phyloP scores from a whole-genome alignment of 1,140 invertebrate genomes.

The Pissodes strobi region DNA sequence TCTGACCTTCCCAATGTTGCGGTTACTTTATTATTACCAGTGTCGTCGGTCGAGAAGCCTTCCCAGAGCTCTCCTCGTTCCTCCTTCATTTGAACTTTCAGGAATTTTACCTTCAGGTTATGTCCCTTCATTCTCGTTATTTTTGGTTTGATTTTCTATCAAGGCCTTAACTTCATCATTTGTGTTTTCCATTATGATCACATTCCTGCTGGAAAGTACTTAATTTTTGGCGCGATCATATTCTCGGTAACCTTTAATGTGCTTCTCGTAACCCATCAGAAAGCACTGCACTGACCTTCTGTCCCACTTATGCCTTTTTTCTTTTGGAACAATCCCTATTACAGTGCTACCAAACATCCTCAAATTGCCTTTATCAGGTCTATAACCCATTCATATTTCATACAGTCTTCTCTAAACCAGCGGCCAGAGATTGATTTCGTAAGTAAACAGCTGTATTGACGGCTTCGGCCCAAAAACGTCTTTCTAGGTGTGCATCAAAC shows the following conservation, averaged over 20 bases:
- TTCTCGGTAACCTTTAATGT: slow-evolving; percentile 39
- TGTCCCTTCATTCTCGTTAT: no score
- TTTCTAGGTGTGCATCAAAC: slow-evolving; percentile 50
- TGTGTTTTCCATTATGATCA: no score
- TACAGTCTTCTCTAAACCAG: slow-evolving; percentile 34
- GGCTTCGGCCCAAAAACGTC: slow-evolving; percentile 51
- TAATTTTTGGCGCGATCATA: slow-evolving; percentile 42
- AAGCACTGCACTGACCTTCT: slow-evolving; percentile 42
- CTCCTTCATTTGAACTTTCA: no score
- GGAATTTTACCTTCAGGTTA: no score
- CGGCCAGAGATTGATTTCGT: slow-evolving; percentile 46
- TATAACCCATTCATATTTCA: no score
- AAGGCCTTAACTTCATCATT: no score
- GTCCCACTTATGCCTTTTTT: slow-evolving; percentile 42
- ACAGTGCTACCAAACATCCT: slow-evolving; percentile 46
- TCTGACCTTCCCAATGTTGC: no score
- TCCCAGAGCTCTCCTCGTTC: no score
- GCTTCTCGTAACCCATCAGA: slow-evolving; percentile 38
- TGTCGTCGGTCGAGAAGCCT: no score
- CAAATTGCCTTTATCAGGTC: slow-evolving; percentile 45
- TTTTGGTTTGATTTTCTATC: no score
- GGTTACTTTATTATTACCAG: no score
- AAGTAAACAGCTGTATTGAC: slow-evolving; percentile 50
- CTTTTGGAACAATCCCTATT: slow-evolving; percentile 49
- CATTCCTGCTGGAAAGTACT: slow-evolving; percentile 46